Evolutionary conservation across 2,888 invertebrate species (phyloP), one percentile per base, ranked within the genome.

Genomic region (Graphium colonna): DNA sequence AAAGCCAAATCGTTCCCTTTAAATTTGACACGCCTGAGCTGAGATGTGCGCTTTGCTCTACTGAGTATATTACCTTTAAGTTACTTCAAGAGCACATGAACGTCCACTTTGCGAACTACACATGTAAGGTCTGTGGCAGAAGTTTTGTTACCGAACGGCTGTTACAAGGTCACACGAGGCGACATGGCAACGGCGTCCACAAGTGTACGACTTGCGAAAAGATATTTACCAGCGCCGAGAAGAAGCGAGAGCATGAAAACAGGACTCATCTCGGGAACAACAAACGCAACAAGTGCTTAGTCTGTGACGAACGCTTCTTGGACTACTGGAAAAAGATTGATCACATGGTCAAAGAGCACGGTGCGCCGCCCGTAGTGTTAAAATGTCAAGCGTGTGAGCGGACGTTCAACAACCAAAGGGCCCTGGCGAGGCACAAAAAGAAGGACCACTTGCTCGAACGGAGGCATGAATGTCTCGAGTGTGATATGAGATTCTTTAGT

Each of bases 401-500:
- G 1, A 71, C 71, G 0, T 84, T 81, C 40, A 63, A 65, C 7
- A 73, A 73, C 9, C 75, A 77, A 42, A 64, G 72, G n/a, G 59
- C 68, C 0, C 50, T 83, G 1, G 59, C 73, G 0, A 60, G 62
- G 0, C 84, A 84, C 39, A 75, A 68, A 1, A 81, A 75, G 57
- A 78, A 75, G 53, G 77, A 84, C 8, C 90, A 90, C 52, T 67
- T 90, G 2, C 62, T 78, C 68, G 82, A 83, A 52, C 65, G 74
- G 17, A 71, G 75, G 10, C 86, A 82, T 33, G 77, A 75, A 15
- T 91, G 91, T 43, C 64, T 67, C 0, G 74, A 87, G 8, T 91
- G 91, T 38, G 82, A 82, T 0, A 85, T 80, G 67, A 68, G 65
- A 4, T 82, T 81, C 36, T 84, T 73, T 49, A 64, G 64, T 0